Percentiles rank a stretch among this genome's conserved stretches.
Conservation (phyloP, 2,888 invertebrate genomes). For the Tiliacea citrago region DNA sequence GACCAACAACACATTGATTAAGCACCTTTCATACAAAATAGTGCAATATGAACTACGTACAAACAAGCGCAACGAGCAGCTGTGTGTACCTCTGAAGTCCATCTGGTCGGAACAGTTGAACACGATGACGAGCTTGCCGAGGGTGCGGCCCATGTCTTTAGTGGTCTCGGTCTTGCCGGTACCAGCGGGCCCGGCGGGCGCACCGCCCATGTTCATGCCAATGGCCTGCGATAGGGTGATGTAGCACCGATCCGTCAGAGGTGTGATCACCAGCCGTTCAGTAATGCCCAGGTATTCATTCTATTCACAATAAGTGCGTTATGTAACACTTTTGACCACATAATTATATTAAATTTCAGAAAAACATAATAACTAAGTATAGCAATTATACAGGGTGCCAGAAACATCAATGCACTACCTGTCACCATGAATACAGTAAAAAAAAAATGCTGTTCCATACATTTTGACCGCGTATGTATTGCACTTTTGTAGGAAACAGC, state of each 20-base stretch:
- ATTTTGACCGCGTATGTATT: no score
- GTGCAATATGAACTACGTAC: neutral
- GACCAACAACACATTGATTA: constrained; percentile 3
- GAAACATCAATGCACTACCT: no score
- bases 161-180: constrained; percentile 98
- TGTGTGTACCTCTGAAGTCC: constrained; percentile 94
- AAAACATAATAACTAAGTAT: neutral
- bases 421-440: no score
- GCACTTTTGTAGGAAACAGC: no score
- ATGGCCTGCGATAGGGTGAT: constrained; percentile 97
- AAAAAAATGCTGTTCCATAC: no score
- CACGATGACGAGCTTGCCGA: constrained; percentile 97
- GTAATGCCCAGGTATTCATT: constrained; percentile 97
- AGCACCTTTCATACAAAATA: neutral
- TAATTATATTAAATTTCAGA: neutral
- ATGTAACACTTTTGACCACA: neutral
- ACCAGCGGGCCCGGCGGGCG: constrained; percentile 97
- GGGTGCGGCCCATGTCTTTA: constrained; percentile 97
- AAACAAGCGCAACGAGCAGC: neutral
- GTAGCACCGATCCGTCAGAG: constrained; percentile 97
- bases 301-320: constrained; percentile 66
- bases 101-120: constrained; percentile 98
- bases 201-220: constrained; percentile 97
- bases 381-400: neutral
- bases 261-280: constrained; percentile 96